Evolutionary conservation across 92 coral and sea anemone species (phyloP).

Genomic region (Pocillopora meandrina): DNA sequence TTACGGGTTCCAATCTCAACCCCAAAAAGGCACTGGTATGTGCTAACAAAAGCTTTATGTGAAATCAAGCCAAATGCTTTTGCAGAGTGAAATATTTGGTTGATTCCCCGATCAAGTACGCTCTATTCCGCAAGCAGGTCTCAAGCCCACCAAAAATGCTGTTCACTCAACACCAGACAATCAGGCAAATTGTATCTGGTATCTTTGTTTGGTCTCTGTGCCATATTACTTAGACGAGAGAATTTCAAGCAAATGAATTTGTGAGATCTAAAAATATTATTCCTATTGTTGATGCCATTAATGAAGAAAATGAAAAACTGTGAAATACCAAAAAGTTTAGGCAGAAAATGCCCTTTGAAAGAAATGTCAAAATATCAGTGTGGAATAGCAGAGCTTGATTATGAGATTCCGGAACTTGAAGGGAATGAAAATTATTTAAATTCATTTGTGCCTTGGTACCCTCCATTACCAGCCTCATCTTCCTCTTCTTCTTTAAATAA

Average conservation of each 20-base stretch:
- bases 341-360: constrained; percentile 15
- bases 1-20: too few relatives aligned
- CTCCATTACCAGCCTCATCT: constrained; percentile 46
- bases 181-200: constrained; percentile 13
- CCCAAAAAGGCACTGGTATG: too few relatives aligned
- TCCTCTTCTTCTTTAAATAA: constrained; percentile 5
- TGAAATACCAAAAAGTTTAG: constrained; percentile 2
- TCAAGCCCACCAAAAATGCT: not conserved
- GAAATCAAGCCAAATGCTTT: too few relatives aligned
- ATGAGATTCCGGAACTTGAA: constrained; percentile 26
- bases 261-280: constrained; percentile 1
- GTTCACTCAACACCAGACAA: not conserved
- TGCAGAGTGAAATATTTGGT: too few relatives aligned
- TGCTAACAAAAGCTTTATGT: too few relatives aligned
- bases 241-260: not conserved
- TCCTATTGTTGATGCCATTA: constrained; percentile 5
- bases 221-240: constrained; percentile 21
- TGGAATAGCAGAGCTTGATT: constrained; percentile 29
- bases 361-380: constrained; percentile 25
- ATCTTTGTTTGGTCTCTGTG: constrained; percentile 35
- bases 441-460: constrained; percentile 12
- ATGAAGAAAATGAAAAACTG: not conserved
- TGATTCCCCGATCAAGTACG: too few relatives aligned
- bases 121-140: not conserved
- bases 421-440: constrained; percentile 10